Evolutionary conservation across 2,888 invertebrate genomes (phyloP).

Genomic region (Phania funesta): DNA sequence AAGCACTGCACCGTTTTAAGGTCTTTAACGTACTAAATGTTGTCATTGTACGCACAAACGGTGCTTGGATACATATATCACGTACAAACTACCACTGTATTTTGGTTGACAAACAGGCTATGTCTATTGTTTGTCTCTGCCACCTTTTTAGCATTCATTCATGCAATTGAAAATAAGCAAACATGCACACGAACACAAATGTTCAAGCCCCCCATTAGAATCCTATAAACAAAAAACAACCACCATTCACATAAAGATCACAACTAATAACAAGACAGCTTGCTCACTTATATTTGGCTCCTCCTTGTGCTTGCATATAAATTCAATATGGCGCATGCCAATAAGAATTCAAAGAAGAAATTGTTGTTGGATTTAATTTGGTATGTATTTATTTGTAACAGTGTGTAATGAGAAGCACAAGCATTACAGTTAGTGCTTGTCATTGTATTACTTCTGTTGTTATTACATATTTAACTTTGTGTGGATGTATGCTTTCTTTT

Average conservation of each 20-base stretch:
- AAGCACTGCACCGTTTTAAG: constrained; percentile 78
- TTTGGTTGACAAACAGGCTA: constrained; percentile 44
- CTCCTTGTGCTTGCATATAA: constrained; percentile 68
- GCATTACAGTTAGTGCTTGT: constrained; percentile 67
- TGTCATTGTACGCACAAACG: constrained; percentile 52
- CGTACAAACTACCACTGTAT: constrained; percentile 64
- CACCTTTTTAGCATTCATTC: constrained; percentile 9
- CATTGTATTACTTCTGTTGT: neutral
- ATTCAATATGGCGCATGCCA: constrained; percentile 77
- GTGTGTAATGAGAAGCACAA: neutral
- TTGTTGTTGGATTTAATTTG: neutral
- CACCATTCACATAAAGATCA: constrained; percentile 61
- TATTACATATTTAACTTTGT: constrained; percentile 4
- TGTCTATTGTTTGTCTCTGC: neutral
- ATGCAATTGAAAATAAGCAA: neutral
- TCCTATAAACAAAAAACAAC: constrained; percentile 55
- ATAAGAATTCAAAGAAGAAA: constrained; percentile 54
- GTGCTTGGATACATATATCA: constrained; percentile 69
- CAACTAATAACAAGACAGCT: constrained; percentile 32
- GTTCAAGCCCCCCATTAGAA: neutral
- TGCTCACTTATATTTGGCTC: constrained; percentile 68
- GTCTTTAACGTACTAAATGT: constrained; percentile 75
- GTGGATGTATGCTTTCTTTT: neutral
- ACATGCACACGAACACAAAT: neutral
- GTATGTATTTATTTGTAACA: constrained; percentile 31